Conservation (phyloP, 2,888 invertebrate species). For the Dioctria rufipes region DNA sequence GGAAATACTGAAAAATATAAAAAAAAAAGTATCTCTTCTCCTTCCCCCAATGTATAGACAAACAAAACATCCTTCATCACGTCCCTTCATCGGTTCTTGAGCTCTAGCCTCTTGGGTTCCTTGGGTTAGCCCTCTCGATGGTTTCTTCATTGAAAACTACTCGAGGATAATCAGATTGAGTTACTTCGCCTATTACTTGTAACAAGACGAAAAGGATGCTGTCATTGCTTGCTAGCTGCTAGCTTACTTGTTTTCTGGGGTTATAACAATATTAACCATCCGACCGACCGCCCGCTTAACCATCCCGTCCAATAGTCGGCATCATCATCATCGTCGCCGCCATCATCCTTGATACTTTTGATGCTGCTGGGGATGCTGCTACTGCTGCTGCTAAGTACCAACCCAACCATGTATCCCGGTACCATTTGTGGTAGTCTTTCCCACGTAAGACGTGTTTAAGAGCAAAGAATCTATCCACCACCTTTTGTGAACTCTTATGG, state of each 20-base stretch:
- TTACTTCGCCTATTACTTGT: conserved; percentile 47
- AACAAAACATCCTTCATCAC: conserved; percentile 45
- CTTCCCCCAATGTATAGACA: not conserved
- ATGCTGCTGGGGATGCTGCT: not conserved
- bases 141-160: conserved; percentile 52
- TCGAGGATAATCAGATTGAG: conserved; percentile 52
- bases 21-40: not conserved
- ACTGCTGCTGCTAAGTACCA: not conserved
- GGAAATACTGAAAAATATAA: not conserved
- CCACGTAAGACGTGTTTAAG: conserved; percentile 27
- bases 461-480: conserved; percentile 4
- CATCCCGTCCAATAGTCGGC: not conserved
- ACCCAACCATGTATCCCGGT: not conserved
- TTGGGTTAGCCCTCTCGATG: not conserved
- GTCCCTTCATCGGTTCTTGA: conserved; percentile 24
- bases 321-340: not conserved
- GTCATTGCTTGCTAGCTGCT: not conserved
- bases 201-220: conserved; percentile 31
- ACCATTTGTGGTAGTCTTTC: conserved; percentile 17
- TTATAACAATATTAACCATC: no score
- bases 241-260: not conserved
- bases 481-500: not conserved
- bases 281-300: no score
- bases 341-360: not conserved
- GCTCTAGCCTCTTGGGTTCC: not conserved